Percentiles rank a stretch among this genome's conserved stretches.
These are phyloP conservation scores for Meloidogyne exigua DNA, from an alignment of 1,140 invertebrate species.

Conservation along the genomic window DNA sequence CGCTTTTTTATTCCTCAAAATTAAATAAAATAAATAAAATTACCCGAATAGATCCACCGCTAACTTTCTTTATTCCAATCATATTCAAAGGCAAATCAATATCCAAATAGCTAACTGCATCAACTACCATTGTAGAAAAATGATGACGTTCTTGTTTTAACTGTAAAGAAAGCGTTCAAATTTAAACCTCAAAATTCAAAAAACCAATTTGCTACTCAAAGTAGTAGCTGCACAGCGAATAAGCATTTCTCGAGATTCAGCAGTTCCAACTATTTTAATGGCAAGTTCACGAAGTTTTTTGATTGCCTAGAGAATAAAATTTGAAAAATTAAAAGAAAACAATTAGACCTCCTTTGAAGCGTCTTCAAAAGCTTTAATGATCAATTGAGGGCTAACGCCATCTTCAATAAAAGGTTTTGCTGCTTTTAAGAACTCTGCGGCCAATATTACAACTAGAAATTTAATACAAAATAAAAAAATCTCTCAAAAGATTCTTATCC, in stretches of 20 bases:
- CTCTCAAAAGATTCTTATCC: not conserved
- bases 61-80: conserved; percentile 98
- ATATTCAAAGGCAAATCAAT: conserved; percentile 87
- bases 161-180: conserved; percentile 23
- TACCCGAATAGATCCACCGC: conserved; percentile 85
- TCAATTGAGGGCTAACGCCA: conserved; percentile 87
- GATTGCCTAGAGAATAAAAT: conserved; percentile 69
- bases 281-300: conserved; percentile 82
- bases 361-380: conserved; percentile 81
- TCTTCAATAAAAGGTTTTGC: conserved; percentile 93
- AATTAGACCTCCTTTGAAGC: conserved; percentile 76
- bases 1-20: too few relatives aligned
- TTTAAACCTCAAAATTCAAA: not conserved
- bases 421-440: conserved; percentile 91
- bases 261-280: conserved; percentile 71
- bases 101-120: conserved; percentile 89
- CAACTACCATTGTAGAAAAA: conserved; percentile 94
- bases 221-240: conserved; percentile 93
- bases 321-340: conserved; percentile 11
- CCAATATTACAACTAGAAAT: conserved; percentile 83
- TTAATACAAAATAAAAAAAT: conserved; percentile 20
- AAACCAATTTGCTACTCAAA: conserved; percentile 67
- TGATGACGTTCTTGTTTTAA: conserved; percentile 68
- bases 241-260: conserved; percentile 75
- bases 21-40: too few relatives aligned